Conservation (phyloP, 1,140 invertebrate genomes). For the Lutraria rhynchaena region DNA sequence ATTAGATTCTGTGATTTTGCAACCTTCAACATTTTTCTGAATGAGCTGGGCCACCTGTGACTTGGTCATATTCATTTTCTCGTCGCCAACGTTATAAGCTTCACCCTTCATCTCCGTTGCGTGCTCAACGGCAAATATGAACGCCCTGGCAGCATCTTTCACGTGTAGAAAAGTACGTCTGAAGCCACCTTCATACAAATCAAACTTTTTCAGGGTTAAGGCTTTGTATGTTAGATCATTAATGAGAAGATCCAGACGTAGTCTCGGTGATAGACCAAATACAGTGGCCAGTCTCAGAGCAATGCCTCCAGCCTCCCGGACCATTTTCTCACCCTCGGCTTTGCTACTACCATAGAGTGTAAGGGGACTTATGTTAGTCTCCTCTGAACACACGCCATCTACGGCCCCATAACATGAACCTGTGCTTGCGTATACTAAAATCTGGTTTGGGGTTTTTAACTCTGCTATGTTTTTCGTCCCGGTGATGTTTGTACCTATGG, state of each 20-base stretch:
- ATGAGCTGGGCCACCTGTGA: constrained; percentile 68
- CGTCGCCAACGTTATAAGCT: constrained; percentile 74
- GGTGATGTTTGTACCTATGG: constrained; percentile 68
- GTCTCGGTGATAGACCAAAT: constrained; percentile 75
- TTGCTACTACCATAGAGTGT: constrained; percentile 76
- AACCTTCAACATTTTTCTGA: constrained; percentile 62
- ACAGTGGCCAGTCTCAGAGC: constrained; percentile 76
- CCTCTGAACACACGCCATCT: constrained; percentile 74
- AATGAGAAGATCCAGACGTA: constrained; percentile 75
- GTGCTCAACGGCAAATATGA: constrained; percentile 70
- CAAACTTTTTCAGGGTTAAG: constrained; percentile 72
- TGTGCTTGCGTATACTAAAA: constrained; percentile 76
- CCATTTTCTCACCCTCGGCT: constrained; percentile 73
- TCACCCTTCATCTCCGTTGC: constrained; percentile 66
- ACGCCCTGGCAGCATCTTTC: constrained; percentile 74
- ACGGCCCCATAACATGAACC: constrained; percentile 78
- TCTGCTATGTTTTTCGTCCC: constrained; percentile 73
- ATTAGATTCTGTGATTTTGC: constrained; percentile 62
- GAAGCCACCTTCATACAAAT: constrained; percentile 76
- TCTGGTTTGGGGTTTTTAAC: constrained; percentile 66
- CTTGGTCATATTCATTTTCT: constrained; percentile 74
- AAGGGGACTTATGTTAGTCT: constrained; percentile 73
- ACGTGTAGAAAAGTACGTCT: constrained; percentile 76
- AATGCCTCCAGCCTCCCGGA: constrained; percentile 67
- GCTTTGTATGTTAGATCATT: constrained; percentile 77